A percentile compares a stretch with the other conserved stretches of the same genome.
Evolutionary conservation across 2,113 vertebrate genomes (phyloP).

Genomic region (Vanacampus margaritifer): DNA sequence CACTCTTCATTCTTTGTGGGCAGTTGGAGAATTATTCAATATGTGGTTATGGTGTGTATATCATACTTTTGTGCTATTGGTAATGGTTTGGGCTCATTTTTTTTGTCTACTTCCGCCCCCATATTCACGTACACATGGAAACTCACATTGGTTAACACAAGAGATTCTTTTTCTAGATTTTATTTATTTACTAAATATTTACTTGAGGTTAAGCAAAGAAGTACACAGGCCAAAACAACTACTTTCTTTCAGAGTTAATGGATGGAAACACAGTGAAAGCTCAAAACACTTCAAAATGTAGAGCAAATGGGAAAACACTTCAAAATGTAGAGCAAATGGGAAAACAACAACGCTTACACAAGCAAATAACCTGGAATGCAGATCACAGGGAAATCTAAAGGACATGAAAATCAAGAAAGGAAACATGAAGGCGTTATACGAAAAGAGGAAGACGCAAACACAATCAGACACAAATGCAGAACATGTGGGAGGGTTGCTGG

Average conservation of each 20-base stretch:
- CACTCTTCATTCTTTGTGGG: too few relatives aligned
- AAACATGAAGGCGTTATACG: neutral
- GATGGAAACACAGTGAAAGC: neutral
- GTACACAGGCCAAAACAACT: neutral
- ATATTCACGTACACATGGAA: too few relatives aligned
- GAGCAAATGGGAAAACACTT: neutral
- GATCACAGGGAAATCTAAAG: neutral
- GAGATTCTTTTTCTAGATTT: too few relatives aligned
- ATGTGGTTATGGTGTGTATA: too few relatives aligned
- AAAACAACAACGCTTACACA: neutral
- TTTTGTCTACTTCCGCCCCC: too few relatives aligned
- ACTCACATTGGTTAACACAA: neutral
- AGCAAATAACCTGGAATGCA: neutral
- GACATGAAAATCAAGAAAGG: neutral
- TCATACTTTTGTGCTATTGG: too few relatives aligned
- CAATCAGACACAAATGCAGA: neutral
- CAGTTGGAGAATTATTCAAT: too few relatives aligned
- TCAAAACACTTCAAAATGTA: too few relatives aligned
- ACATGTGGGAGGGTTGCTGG: neutral
- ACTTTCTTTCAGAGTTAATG: neutral
- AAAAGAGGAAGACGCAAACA: neutral
- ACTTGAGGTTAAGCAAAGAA: neutral
- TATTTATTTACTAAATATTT: neutral
- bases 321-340: neutral
- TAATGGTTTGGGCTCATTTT: too few relatives aligned